phyloP scores from a whole-genome alignment of 2,113 vertebrate species.

The Etheostoma cragini region DNA sequence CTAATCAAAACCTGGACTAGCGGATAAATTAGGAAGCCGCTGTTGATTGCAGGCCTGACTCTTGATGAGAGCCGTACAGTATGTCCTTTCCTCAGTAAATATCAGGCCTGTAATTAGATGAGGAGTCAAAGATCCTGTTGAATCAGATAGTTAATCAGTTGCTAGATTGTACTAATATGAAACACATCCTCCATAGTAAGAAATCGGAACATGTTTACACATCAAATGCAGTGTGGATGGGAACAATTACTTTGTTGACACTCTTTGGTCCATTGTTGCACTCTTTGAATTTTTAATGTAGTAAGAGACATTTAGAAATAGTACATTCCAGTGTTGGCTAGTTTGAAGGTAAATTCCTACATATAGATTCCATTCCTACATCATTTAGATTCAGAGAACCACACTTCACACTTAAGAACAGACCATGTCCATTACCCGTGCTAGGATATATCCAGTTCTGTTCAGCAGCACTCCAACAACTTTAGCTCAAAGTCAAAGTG shows the following conservation, averaged over 20 bases:
- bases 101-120: conserved; percentile 75
- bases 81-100: conserved; percentile 71
- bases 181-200: conserved; percentile 32
- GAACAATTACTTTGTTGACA: conserved; percentile 16
- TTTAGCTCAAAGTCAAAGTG: conserved; percentile 62
- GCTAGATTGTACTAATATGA: conserved; percentile 53
- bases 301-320: conserved; percentile 12
- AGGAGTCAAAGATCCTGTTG: conserved; percentile 68
- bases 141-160: conserved; percentile 68
- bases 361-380: conserved; percentile 1
- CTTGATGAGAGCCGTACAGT: conserved; percentile 48
- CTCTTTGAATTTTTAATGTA: conserved; percentile 5
- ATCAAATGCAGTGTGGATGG: not conserved
- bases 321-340: not conserved
- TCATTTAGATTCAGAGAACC: conserved; percentile 31
- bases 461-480: conserved; percentile 36
- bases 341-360: conserved; percentile 11
- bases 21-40: conserved; percentile 67
- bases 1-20: conserved; percentile 63
- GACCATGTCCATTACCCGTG: conserved; percentile 13
- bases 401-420: conserved; percentile 15
- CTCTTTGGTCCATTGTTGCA: not conserved
- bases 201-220: conserved; percentile 43
- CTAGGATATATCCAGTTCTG: conserved; percentile 36
- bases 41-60: conserved; percentile 64